Evolutionary conservation across 2,797 vertebrate species (phyloP), one percentile per base, ranked within the genome.

Genomic region (Botia almorhae): DNA sequence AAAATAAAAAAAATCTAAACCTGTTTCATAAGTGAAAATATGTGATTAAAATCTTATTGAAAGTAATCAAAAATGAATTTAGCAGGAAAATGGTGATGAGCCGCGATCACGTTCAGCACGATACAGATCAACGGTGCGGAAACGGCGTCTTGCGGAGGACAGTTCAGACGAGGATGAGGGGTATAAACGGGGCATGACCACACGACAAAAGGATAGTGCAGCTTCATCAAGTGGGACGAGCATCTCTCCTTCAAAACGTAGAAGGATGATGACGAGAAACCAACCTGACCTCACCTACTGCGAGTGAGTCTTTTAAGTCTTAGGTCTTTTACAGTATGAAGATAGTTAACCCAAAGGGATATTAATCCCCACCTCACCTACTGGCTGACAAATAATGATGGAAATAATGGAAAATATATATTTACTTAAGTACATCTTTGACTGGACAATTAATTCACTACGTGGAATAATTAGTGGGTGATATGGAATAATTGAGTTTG

Each of bases 201-300:
- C 93, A 0, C 93, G 96, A 17, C 91, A 92, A 82, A 94, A 94
- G 65, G 95, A 96, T 21, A 0, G 71, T 0, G 51, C 82, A 72
- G 19, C 83, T 2, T 82, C 89, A 11, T 88, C 92, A 7, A 89
- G 91, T 4, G 71, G 89, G 17, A 80, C 92, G 10, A 91, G 88
- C 55, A 82, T 87, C 53, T 89, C 90, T 0, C 93, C 93, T 0
- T 73, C 89, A 11, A 97, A 97, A 78, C 93, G 96, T 1, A 93
- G 96, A 17, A 93, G 96, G 23, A 92, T 95, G 73, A 93, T 90
- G 0, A 95, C 94, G 23, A 92, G 96, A 85, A 95, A 94, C 89
- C 96, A 96, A 76, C 95, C 94, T 0, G 96, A 99, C 90, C 95
- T 99, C 90, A 97, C 96, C 4, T 97, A 96, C 89, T 99, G 97